Evolutionary conservation across 2,797 vertebrate genomes (phyloP), one percentile per base, ranked within the genome.

Genomic region (Hemibagrus guttatus): DNA sequence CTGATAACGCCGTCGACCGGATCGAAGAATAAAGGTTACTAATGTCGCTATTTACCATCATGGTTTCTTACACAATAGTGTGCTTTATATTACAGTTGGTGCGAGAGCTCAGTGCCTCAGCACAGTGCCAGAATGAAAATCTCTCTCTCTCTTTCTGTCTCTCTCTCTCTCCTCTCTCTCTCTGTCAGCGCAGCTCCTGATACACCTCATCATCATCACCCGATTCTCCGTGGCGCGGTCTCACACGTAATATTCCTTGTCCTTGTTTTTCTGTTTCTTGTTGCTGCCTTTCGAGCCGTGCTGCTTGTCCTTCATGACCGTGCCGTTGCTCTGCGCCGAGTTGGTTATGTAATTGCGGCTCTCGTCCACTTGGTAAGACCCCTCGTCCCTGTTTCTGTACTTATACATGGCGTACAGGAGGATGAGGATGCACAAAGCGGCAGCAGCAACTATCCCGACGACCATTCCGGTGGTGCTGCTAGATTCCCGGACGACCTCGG

Each of bases 341-440:
- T 99, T 99, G 97, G 97, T 99, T 96, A 99, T 99, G 98, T 99
- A 99, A 96, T 99, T 99, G 92, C 98, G 95, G 93, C 97, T 99
- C 96, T 99, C 98, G 88, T 99, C 98, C 96, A 99, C 98, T 95
- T 99, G 98, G 96, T 99, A 99, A 95, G 98, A 99, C 93, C 98
- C 98, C 94, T 99, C 98, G 94, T 99, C 98, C 95, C 98, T 98
- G 97, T 99, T 99, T 95, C 98, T 98, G 97, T 99, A 99, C 95
- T 99, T 99, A 97, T 99, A 99, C 98, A 99, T 99, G 97, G 98
- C 98, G 23, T 99, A 99, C 95, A 99, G 97, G 92, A 99, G 98
- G 96, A 99, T 99, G 95, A 99, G 97, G 97, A 99, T 99, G 97
- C 98, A 99, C 95, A 99, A 97, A 94, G 98, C 98, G 4, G 98